Evolutionary conservation across 2,888 invertebrate genomes (phyloP).

Genomic region (Chydorus sphaericus): DNA sequence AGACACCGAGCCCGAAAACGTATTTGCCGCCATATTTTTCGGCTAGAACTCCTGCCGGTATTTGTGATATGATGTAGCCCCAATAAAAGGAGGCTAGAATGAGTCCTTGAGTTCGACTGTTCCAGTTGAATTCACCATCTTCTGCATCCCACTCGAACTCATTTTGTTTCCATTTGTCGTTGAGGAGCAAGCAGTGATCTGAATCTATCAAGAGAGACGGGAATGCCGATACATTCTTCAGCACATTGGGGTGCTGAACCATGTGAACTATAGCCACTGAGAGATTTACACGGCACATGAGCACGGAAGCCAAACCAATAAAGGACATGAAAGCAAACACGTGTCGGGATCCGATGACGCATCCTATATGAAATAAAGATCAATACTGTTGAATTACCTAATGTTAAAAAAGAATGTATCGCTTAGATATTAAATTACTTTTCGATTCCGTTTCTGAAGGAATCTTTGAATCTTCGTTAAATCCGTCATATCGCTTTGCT

Average conservation of each 20-base stretch:
- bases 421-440: too few relatives aligned
- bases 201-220: too few relatives aligned
- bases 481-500: too few relatives aligned
- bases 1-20: constrained; percentile 64
- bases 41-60: constrained; percentile 42
- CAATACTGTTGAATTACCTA: too few relatives aligned
- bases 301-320: constrained; percentile 17
- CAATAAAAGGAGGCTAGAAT: constrained; percentile 28
- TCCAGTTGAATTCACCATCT: constrained; percentile 22
- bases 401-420: too few relatives aligned
- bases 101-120: constrained; percentile 23
- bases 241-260: constrained; percentile 12
- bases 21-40: constrained; percentile 76
- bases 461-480: too few relatives aligned
- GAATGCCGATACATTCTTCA: background rate
- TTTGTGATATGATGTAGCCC: constrained; percentile 29
- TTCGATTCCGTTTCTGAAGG: too few relatives aligned
- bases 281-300: constrained; percentile 17
- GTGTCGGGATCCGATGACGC: constrained; percentile 20
- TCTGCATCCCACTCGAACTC: too few relatives aligned
- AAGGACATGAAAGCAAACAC: constrained; percentile 16
- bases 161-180: too few relatives aligned
- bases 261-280: constrained; percentile 19
- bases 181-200: too few relatives aligned
- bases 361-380: too few relatives aligned